Base-by-base conservation (phyloP, 2,888 invertebrate species). In the Elegia similella region DNA sequence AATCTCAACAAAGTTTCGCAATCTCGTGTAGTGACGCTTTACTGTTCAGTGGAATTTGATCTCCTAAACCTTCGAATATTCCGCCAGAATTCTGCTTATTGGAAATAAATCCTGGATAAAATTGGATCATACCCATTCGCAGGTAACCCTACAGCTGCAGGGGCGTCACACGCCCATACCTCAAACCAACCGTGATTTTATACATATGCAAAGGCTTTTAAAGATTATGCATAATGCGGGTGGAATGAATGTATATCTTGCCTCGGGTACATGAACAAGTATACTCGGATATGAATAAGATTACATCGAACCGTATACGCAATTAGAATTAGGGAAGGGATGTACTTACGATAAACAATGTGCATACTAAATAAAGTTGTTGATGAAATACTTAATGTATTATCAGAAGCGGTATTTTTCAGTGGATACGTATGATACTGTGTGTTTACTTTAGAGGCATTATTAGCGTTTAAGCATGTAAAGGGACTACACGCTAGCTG, bases 41-140 rank as follows among this genome's bases (percentile, higher is more conserved):
- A 61, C 72, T 71, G 72, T 73, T 68, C 66, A 66, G 67, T 60
- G 68, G 73, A 77, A 79, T 82, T 73, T 77, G 78, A 78, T 75
- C 70, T 63, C 62, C 69, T 65, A 75, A 80, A 79, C 72, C 74
- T 73, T 65, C 74, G 73, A 78, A 81, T 82, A 79, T 82, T 80
- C 72, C 68, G 63, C 59, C 62, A 73, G 78, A 76, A 79, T 84
- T 78, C 72, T 73, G 79, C 78, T 82, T 83, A 84, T 85, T 83
- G 84, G 80, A 83, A 80, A 83, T 84, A 83, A 82, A 85, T 82
- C 82, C 80, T 70, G 82, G 79, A 81, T 84, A 76, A 82, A 84
- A 81, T 79, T 70, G 80, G 82, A 81, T 84, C 78, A 77, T 76
- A 78, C 75, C 78, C 78, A 76, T 76, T 76, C 69, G 65, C 62